Evolutionary conservation across 2,888 invertebrate species (phyloP), one percentile per base, ranked within the genome.

Genomic region (Drosophila leonis): DNA sequence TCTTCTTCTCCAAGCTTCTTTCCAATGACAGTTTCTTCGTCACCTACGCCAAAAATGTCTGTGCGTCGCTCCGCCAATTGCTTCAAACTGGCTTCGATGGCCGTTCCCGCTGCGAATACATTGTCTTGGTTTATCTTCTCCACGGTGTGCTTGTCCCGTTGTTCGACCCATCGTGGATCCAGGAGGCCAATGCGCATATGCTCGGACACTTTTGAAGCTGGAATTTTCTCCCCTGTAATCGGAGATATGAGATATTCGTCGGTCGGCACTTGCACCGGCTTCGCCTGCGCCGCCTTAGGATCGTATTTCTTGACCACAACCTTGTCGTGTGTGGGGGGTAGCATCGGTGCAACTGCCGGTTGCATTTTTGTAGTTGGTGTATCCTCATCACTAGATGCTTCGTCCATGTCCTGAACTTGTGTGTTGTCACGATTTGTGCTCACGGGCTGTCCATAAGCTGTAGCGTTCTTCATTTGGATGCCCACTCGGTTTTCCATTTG

Each of bases 1-100:
- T 97, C 97, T 86, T 97, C 97, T 92, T 98, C 98, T 2, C 98
- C 98, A 72, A 98, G 97, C 94, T 99, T 99, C 94, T 98, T 98
- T 94, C 99, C 99, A 92, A 99, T 99, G 29, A 98, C 98, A 0
- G 99, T 99, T 94, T 99, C 99, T 93, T 99, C 99, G 92, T 98
- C 98, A 66, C 99, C 99, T 73, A 98, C 97, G 94, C 99, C 99
- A 94, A 99, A 99, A 93, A 99, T 99, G 95, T 99, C 99, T 1
- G 99, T 99, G 96, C 99, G 98, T 82, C 99, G 95, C 92, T 99
- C 99, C 0, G 99, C 99, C 90, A 99, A 94, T 92, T 98, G 96
- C 92, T 98, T 98, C 91, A 99, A 95, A 91, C 97, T 98, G 44
- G 97, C 97, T 91, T 98, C 98, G 90, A 99, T 98, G n/a, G 98